Evolutionary conservation across 2,113 vertebrate genomes (phyloP).

Genomic region (Pterocles gutturalis): DNA sequence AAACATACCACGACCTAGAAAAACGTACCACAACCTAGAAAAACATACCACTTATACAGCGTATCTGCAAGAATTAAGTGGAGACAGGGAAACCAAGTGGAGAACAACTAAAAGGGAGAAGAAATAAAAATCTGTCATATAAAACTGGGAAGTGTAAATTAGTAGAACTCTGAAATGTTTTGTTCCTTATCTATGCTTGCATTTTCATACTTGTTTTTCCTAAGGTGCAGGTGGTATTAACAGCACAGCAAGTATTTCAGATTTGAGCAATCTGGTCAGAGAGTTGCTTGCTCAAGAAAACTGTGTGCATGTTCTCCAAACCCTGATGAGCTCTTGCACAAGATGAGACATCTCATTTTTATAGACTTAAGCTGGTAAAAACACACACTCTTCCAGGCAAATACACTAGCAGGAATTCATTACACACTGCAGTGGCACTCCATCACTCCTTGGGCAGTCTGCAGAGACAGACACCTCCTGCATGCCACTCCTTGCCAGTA

Average conservation of each 20-base stretch:
- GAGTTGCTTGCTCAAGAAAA: neutral
- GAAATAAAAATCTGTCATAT: neutral
- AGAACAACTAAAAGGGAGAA: neutral
- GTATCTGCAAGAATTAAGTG: neutral
- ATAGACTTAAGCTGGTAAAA: neutral
- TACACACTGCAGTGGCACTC: neutral
- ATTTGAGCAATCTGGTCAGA: neutral
- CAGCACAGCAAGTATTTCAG: neutral
- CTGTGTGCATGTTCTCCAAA: neutral
- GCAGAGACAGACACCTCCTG: neutral
- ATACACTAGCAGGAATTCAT: neutral
- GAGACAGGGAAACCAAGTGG: neutral
- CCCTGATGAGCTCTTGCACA: neutral
- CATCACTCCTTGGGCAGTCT: neutral
- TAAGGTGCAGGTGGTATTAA: neutral
- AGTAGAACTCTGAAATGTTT: neutral
- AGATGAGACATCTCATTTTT: neutral
- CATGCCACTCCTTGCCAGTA: accelerated
- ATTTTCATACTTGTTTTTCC: neutral
- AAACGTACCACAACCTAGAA: neutral
- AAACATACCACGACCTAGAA: neutral
- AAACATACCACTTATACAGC: neutral
- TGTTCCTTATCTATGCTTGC: neutral
- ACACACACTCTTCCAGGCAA: neutral
- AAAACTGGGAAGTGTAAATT: neutral